A percentile compares a stretch with the other conserved stretches of the same genome.
These are phyloP conservation scores for Porites cylindrica DNA, from an alignment of 92 coral and sea anemone genomes.

Conservation along the genomic window DNA sequence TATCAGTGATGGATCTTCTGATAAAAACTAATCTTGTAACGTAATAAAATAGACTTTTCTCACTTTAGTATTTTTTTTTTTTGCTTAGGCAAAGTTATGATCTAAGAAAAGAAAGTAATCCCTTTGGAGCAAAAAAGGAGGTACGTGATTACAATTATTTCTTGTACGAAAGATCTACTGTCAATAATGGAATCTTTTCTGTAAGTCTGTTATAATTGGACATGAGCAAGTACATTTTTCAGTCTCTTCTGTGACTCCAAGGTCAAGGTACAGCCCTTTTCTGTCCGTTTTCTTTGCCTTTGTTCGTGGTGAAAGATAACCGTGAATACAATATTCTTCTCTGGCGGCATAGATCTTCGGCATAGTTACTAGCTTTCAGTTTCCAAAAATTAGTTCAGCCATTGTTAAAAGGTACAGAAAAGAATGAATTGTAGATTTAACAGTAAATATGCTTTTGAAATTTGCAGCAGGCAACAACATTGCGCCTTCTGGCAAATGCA, in stretches of 20 bases:
- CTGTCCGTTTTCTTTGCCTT: too few relatives aligned
- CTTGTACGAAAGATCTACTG: neutral
- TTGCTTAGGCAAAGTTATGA: conserved; percentile 86
- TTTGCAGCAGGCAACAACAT: conserved; percentile 76
- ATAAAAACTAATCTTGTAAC: too few relatives aligned
- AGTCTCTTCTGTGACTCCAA: too few relatives aligned
- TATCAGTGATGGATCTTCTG: too few relatives aligned
- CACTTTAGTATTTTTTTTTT: neutral
- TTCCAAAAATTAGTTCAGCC: neutral
- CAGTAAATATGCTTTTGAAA: neutral
- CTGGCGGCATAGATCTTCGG: too few relatives aligned
- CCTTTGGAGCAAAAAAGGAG: conserved; percentile 83
- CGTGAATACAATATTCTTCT: too few relatives aligned
- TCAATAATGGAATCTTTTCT: neutral
- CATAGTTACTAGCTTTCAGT: too few relatives aligned
- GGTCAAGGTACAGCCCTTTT: too few relatives aligned
- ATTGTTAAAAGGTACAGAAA: neutral
- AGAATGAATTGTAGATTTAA: neutral
- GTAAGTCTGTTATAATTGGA: too few relatives aligned
- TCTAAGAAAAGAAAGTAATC: conserved; percentile 86
- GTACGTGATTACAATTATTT: conserved; percentile 28
- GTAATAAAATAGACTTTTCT: neutral
- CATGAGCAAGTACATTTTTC: too few relatives aligned
- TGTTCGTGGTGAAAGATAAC: too few relatives aligned
- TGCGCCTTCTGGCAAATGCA: conserved; percentile 95